Conservation (phyloP, 2,888 invertebrate species). For the Parelbella ahira region DNA sequence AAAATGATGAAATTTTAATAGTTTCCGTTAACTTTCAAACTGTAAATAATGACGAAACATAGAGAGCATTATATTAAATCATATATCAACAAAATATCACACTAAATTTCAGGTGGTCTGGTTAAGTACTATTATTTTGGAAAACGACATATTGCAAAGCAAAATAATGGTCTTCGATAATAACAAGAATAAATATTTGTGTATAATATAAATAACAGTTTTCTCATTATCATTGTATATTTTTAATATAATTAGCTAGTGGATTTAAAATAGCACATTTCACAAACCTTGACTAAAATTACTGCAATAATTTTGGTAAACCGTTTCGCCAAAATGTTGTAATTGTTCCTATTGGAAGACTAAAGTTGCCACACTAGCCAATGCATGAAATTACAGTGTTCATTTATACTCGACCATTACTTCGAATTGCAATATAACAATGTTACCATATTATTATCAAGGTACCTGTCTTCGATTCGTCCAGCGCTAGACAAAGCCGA, state of each 20-base stretch:
- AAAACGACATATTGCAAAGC: slow-evolving; percentile 48
- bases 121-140: slow-evolving; percentile 62
- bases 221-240: slow-evolving; percentile 3
- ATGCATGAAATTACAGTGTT: slow-evolving; percentile 26
- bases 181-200: slow-evolving; percentile 24
- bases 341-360: slow-evolving; percentile 27
- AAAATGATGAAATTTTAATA: slow-evolving; percentile 18
- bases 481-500: slow-evolving; percentile 33
- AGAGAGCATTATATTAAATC: slow-evolving; percentile 63
- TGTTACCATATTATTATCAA: slow-evolving; percentile 53
- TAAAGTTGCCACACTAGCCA: slow-evolving; percentile 24
- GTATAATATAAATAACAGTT: slow-evolving; percentile 7
- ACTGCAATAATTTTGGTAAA: slow-evolving; percentile 16
- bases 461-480: slow-evolving; percentile 25
- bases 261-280: slow-evolving; percentile 10
- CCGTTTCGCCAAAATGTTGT: slow-evolving; percentile 16
- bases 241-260: slow-evolving; percentile 15
- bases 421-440: slow-evolving; percentile 46
- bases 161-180: slow-evolving; percentile 52
- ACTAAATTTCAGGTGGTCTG: slow-evolving; percentile 68
- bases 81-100: slow-evolving; percentile 68
- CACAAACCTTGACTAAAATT: slow-evolving; percentile 18
- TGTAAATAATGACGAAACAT: slow-evolving; percentile 36
- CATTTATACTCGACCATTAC: slow-evolving; percentile 52
- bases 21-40: slow-evolving; percentile 25